Evolutionary conservation across 2,797 vertebrate species (phyloP).

Genomic region (Eospalax fontanierii): DNA sequence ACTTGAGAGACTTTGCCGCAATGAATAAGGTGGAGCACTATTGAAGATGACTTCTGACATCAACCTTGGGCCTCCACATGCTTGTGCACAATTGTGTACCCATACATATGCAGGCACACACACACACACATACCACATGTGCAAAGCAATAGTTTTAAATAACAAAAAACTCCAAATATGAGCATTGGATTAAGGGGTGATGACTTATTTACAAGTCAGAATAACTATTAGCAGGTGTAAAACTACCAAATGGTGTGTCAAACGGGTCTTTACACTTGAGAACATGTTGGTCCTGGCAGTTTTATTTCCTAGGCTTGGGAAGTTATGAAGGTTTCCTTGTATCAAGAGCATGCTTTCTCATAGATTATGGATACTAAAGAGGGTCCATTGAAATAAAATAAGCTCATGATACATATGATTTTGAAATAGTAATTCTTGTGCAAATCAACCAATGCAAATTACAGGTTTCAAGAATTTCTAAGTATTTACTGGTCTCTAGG

Average conservation of each 20-base stretch:
- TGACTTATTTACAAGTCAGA: constrained; percentile 29
- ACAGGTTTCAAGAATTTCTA: neutral
- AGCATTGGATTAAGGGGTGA: neutral
- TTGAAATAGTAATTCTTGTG: neutral
- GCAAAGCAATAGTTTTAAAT: neutral
- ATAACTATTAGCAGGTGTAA: constrained; percentile 16
- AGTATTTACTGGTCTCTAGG: neutral
- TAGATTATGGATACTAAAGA: neutral
- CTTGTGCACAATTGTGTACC: neutral
- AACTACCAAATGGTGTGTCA: constrained; percentile 15
- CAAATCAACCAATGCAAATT: constrained; percentile 53
- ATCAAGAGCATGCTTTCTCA: neutral
- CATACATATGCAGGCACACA: neutral
- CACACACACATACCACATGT: neutral
- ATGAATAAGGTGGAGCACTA: neutral
- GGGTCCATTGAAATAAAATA: constrained; percentile 15
- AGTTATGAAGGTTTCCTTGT: constrained; percentile 39
- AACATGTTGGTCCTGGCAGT: neutral
- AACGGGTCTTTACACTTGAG: constrained; percentile 40
- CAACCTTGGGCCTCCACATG: neutral
- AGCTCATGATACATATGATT: neutral
- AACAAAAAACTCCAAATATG: neutral
- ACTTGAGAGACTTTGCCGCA: neutral
- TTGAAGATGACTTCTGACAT: neutral
- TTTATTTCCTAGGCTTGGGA: constrained; percentile 58